Base-by-base conservation (phyloP, 2,888 invertebrate genomes). In the Gryllus longicercus region DNA sequence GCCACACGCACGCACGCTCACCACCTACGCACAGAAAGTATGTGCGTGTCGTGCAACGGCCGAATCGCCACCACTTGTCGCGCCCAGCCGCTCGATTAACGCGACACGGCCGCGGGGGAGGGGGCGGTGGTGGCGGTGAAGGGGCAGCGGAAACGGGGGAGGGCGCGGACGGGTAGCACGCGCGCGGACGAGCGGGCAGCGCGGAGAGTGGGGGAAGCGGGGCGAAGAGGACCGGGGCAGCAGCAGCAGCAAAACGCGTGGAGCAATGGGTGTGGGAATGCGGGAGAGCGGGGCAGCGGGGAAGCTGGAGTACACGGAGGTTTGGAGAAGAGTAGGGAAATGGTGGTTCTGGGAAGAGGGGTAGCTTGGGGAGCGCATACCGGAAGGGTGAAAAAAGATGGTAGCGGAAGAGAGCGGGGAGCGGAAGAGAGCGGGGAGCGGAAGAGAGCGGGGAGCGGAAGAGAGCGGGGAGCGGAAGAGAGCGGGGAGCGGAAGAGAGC, bases 41-140 rank as follows among this genome's bases (percentile, higher is more conserved):
- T 38, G 38, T 38, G 38, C 38, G 38, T 38, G 38, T 38, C 38
- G 38, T 5, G 38, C 63, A 63, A 63, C 63, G 63, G 16, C 63
- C 63, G 63, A 63, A 63, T 63, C 63, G 63, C 63, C 63, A n/a
- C 63, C 63, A n/a, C 63, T 63, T 63, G 63, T 63, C 63, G 63
- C 63, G 63, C 63, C 16, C 63, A 63, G 63, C 63, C n/a, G 63
- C 63, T 63, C 63, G 63, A 63, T 63, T 63, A 63, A 63, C n/a
- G 63, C 63, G 63, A 63, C 63, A 63, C 14, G 63, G 16, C 63
- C 63, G n/a, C 63, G 63, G 8, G 63, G 63, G 16, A 18, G 14
- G 16, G 63, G 16, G 63, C 16, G 63, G 63, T 14, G 16, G 63
- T 14, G 63, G n/a, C 16, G 4, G 63, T 18, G n/a, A 8, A 38